Evolutionary conservation across 1,140 invertebrate species (phyloP).

Genomic region (Pentalonia nigronervosa): DNA sequence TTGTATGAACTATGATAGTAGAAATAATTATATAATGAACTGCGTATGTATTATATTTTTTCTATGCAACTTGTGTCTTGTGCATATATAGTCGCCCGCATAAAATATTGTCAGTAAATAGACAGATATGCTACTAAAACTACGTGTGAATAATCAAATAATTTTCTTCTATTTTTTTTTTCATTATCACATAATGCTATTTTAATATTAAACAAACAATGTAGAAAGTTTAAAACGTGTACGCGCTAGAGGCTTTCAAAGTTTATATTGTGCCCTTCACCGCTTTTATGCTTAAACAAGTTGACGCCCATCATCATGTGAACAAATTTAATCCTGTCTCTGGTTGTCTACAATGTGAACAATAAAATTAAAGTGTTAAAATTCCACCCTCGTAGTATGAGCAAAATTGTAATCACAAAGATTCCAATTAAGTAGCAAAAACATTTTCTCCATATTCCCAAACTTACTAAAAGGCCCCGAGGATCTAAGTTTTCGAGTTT

Average conservation of each 20-base stretch:
- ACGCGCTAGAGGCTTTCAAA: neutral
- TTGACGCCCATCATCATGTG: slow-evolving; percentile 40
- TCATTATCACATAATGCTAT: neutral
- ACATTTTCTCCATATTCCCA: neutral
- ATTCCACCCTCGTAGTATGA: slow-evolving; percentile 12
- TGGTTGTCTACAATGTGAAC: slow-evolving; percentile 33
- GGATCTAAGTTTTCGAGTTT: slow-evolving; percentile 11
- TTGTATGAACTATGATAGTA: neutral
- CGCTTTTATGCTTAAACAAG: neutral
- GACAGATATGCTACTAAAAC: neutral
- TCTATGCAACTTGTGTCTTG: neutral
- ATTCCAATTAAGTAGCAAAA: slow-evolving; percentile 48
- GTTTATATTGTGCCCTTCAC: neutral
- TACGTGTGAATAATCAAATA: neutral
- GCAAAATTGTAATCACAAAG: slow-evolving; percentile 30
- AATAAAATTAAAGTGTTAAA: slow-evolving; percentile 47
- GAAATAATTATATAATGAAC: neutral
- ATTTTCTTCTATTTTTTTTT: neutral
- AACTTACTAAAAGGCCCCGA: slow-evolving; percentile 6
- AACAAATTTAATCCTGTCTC: slow-evolving; percentile 45
- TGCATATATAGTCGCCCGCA: neutral
- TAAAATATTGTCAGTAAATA: neutral
- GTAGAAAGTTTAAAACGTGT: slow-evolving; percentile 20
- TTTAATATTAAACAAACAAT: slow-evolving; percentile 42
- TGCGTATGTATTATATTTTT: neutral